Conservation (phyloP, 2,797 vertebrate species). For the Chaetophractus vellerosus region DNA sequence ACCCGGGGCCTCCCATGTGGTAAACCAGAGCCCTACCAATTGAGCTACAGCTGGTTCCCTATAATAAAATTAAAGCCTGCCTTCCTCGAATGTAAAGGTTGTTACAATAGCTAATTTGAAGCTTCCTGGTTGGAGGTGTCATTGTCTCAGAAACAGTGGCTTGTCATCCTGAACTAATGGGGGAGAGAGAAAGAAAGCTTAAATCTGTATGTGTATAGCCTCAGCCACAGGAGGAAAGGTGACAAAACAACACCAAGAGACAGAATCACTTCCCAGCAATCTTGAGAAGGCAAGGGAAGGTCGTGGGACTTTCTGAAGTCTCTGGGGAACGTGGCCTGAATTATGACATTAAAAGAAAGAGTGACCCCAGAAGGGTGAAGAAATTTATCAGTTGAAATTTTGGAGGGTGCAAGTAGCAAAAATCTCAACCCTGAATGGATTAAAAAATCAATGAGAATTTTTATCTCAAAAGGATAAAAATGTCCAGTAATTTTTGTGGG, state of each 20-base stretch:
- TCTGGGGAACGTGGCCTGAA: background rate
- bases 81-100: background rate
- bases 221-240: background rate
- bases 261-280: background rate
- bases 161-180: slow-evolving; percentile 14
- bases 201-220: background rate
- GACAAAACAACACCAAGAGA: background rate
- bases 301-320: no score
- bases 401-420: slow-evolving; percentile 30
- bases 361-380: background rate
- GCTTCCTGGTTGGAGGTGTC: background rate
- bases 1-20: no score
- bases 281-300: background rate
- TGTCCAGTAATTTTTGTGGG: background rate
- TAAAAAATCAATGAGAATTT: background rate
- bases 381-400: background rate
- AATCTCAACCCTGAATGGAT: background rate
- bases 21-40: no score
- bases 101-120: slow-evolving; percentile 1
- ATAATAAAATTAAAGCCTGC: slow-evolving; percentile 4
- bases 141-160: slow-evolving; percentile 32
- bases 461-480: background rate
- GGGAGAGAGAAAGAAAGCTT: background rate
- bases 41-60: no score
- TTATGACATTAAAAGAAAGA: background rate